Conservation (phyloP, 2,888 invertebrate genomes). For the Cheilosia urbana region DNA sequence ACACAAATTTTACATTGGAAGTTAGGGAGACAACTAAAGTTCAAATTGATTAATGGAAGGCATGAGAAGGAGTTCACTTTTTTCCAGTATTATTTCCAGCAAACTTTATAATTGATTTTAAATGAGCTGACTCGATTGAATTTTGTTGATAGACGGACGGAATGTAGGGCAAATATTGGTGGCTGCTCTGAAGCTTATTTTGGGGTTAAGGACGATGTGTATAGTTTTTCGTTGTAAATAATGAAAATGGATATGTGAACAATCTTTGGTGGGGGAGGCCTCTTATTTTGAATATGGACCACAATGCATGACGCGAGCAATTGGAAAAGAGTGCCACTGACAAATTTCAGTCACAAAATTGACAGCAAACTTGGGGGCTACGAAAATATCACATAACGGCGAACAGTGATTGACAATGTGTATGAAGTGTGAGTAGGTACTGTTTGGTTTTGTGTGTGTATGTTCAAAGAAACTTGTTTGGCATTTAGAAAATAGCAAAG, state of each 20-base stretch:
- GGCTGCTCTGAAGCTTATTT: neutral
- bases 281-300: too few relatives aligned
- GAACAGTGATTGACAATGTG: too few relatives aligned
- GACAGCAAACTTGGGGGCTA: too few relatives aligned
- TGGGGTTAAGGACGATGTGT: neutral
- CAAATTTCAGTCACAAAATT: too few relatives aligned
- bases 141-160: neutral
- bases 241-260: neutral
- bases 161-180: neutral
- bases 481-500: too few relatives aligned
- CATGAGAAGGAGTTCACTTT: neutral
- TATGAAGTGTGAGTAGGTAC: too few relatives aligned
- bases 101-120: constrained; percentile 4
- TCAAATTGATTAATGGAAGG: neutral
- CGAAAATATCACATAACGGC: too few relatives aligned
- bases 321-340: too few relatives aligned
- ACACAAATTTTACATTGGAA: constrained; percentile 11
- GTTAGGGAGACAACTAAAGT: neutral
- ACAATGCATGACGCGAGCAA: too few relatives aligned
- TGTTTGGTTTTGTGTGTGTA: too few relatives aligned
- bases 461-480: too few relatives aligned
- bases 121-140: neutral
- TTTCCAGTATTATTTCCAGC: neutral
- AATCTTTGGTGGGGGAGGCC: neutral
- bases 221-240: neutral